Evolutionary conservation across 64 coral and sea anemone genomes (phyloP).

Genomic region (Dendrophyllia cribrosa): DNA sequence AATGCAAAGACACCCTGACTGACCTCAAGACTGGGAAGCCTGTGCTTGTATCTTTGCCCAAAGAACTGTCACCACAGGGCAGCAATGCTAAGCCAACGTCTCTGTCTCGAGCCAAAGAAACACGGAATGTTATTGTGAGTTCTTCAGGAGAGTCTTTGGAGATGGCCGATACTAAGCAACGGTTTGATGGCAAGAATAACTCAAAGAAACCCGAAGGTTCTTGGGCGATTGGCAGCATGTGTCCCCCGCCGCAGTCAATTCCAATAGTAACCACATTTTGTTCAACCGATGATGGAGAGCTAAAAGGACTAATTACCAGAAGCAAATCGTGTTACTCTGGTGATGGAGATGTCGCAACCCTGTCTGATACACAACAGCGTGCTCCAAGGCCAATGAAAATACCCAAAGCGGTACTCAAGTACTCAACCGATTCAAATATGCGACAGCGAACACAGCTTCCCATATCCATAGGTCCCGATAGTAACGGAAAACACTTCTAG

Average conservation of each 20-base stretch:
- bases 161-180: neutral
- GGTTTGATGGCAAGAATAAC: neutral
- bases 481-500: slow-evolving; percentile 7
- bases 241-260: slow-evolving; percentile 32
- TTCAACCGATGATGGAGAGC: slow-evolving; percentile 46
- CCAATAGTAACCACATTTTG: slow-evolving; percentile 46
- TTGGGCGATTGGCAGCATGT: slow-evolving; percentile 65
- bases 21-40: neutral
- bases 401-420: slow-evolving; percentile 84
- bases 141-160: slow-evolving; percentile 39
- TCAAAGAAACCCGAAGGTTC: slow-evolving; percentile 51
- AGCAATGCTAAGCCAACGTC: slow-evolving; percentile 12
- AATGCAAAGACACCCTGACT: neutral
- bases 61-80: neutral
- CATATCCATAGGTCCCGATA: slow-evolving; percentile 75
- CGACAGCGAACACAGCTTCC: slow-evolving; percentile 40
- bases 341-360: neutral
- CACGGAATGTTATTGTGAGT: slow-evolving; percentile 25
- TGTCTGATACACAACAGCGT: slow-evolving; percentile 5
- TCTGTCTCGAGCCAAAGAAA: slow-evolving; percentile 71
- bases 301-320: slow-evolving; percentile 30
- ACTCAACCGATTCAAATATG: slow-evolving; percentile 62
- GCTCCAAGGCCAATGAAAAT: slow-evolving; percentile 70
- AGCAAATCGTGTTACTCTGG: slow-evolving; percentile 34
- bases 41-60: neutral